Evolutionary conservation across 2,113 vertebrate species (phyloP).

Genomic region (Nycticorax nycticorax): DNA sequence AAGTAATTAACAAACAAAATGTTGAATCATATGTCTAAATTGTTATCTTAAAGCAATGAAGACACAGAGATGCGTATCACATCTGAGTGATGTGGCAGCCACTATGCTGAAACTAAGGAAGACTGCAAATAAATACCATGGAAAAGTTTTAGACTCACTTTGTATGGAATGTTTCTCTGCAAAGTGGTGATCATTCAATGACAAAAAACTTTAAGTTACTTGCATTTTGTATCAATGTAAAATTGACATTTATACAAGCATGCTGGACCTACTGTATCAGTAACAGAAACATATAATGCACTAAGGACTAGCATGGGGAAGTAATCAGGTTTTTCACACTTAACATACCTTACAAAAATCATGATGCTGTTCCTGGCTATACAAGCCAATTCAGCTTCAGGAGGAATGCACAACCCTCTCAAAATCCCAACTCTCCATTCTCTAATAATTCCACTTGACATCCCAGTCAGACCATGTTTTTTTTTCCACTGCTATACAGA

Average conservation of each 20-base stretch:
- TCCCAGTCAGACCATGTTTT: rapidly evolving
- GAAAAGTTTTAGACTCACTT: not conserved
- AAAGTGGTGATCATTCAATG: not conserved
- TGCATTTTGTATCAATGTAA: not conserved
- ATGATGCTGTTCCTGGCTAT: not conserved
- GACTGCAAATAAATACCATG: not conserved
- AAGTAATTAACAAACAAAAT: not conserved
- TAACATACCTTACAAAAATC: not conserved
- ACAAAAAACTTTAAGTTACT: not conserved
- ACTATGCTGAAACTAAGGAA: not conserved
- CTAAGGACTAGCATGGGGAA: not conserved
- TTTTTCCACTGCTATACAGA: not conserved
- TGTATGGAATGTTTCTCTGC: not conserved
- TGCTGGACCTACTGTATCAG: not conserved
- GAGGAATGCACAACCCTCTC: not conserved
- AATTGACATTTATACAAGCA: not conserved
- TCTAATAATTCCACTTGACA: not conserved
- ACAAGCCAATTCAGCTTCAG: not conserved
- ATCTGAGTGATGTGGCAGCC: not conserved
- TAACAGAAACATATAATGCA: not conserved
- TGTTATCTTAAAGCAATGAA: not conserved
- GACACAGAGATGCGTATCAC: not conserved
- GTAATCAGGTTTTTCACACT: not conserved
- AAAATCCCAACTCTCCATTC: not conserved
- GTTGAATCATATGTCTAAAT: not conserved